These are phyloP conservation scores for Syngnathoides biaculeatus DNA, from an alignment of 2,113 vertebrate genomes.

Conservation along the genomic window DNA sequence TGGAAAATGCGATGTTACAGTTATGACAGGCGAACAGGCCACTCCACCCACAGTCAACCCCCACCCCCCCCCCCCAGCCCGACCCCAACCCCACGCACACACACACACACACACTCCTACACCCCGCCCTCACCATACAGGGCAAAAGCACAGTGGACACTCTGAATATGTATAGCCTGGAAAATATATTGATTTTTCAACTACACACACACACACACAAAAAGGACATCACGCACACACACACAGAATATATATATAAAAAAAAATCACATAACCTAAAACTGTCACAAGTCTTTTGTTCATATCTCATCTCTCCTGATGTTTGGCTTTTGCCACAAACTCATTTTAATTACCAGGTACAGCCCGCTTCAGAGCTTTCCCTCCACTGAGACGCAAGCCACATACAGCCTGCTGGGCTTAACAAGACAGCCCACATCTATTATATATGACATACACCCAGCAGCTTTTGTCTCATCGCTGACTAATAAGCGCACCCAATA, in stretches of 20 bases:
- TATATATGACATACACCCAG: conserved; percentile 73
- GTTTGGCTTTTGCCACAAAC: conserved; percentile 80
- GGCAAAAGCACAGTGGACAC: conserved; percentile 85
- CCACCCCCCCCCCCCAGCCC: conserved; percentile 50
- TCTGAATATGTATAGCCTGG: conserved; percentile 98
- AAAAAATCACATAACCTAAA: conserved; percentile 84
- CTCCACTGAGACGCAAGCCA: conserved; percentile 64
- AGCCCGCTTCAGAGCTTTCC: conserved; percentile 58
- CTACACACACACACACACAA: conserved; percentile 49
- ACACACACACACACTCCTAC: conserved; percentile 51
- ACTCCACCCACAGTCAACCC: conserved; percentile 79
- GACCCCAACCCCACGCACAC: background rate
- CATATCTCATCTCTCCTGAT: conserved; percentile 93
- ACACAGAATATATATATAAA: conserved; percentile 61
- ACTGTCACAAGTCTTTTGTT: conserved; percentile 98
- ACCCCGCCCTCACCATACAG: conserved; percentile 78
- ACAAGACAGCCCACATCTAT: conserved; percentile 73
- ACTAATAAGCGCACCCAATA: conserved; percentile 64
- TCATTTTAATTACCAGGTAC: conserved; percentile 93
- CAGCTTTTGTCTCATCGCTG: conserved; percentile 71
- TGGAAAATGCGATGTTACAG: conserved; percentile 91
- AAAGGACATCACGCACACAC: conserved; percentile 63
- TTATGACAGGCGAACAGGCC: conserved; percentile 88
- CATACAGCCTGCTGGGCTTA: conserved; percentile 70
- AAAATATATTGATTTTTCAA: conserved; percentile 99